Evolutionary conservation across 2,797 vertebrate species (phyloP), one percentile per base, ranked within the genome.

Genomic region (Agapornis canus): DNA sequence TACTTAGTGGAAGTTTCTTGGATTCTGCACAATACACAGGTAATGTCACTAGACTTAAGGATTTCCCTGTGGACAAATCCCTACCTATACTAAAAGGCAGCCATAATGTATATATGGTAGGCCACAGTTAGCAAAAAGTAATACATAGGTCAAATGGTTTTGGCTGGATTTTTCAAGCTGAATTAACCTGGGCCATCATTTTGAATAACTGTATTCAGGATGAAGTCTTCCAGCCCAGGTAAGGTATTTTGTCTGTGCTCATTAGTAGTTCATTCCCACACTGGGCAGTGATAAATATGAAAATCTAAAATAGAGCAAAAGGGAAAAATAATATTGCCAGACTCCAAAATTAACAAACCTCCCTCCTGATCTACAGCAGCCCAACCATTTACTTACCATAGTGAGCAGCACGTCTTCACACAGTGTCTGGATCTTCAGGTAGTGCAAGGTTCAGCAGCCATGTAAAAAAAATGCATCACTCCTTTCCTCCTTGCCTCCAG

Each of bases 341-440:
- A 26, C 6, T 37, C 71, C 59, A 68, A 76, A 90, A 86, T 79
- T 76, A 91, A 91, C 78, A 54, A 73, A 85, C 71, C 37, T 40
- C 31, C 77, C 21, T 65, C 39, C 65, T 61, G 25, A 35, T 51
- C 37, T 56, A 43, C 76, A 60, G 43, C 37, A 43, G 25, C 51
- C 60, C 63, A 89, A 18, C 37, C 48, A 69, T 68, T 92, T 68
- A 64, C 64, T 73, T 42, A 37, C n/a, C 63, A 78, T 35, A 51
- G 35, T 13, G 51, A 92, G 69, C 75, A 89, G 61, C 66, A 60
- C 0, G 0, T 56, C 11, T 59, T 70, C 63, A 21, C 42, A 77
- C 35, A 35, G 45, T 57, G 48, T 31, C 64, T 73, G 68, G 39
- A 32, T 94, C 90, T 93, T 91, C 85, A 95, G 90, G 82, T 78